These are phyloP conservation scores for Hypsopygia costalis DNA, from an alignment of 2,888 invertebrate genomes.

Conservation along the genomic window DNA sequence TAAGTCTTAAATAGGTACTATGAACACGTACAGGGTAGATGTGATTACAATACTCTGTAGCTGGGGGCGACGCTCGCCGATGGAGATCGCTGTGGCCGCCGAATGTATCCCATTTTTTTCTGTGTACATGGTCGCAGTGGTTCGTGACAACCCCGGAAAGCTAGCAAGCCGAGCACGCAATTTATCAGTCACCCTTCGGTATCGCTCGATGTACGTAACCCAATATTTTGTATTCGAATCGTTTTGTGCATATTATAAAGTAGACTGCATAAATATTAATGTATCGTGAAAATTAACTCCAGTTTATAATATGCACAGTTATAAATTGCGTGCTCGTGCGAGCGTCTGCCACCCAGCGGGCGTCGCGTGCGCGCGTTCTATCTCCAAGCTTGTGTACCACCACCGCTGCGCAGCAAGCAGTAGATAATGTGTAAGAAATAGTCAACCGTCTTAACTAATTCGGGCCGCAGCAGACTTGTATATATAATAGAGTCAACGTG, in stretches of 20 bases:
- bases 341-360: constrained; percentile 52
- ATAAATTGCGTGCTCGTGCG: constrained; percentile 26
- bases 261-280: background rate
- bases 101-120: constrained; percentile 10
- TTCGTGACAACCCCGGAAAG: constrained; percentile 17
- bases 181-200: background rate
- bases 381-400: background rate
- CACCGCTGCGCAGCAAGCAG: background rate
- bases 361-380: constrained; percentile 59
- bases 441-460: too few relatives aligned
- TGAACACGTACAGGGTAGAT: constrained; percentile 79
- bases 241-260: background rate
- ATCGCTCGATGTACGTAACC: background rate
- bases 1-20: constrained; percentile 70
- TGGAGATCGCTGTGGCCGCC: constrained; percentile 10
- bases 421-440: background rate
- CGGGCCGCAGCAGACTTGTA: too few relatives aligned
- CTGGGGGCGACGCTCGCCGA: constrained; percentile 55
- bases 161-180: constrained; percentile 8
- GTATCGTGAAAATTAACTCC: background rate
- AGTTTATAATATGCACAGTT: constrained; percentile 1
- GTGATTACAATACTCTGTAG: constrained; percentile 72
- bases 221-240: background rate
- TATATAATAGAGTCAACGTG: too few relatives aligned
- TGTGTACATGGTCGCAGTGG: constrained; percentile 17